These are phyloP conservation scores for Folsomia manolachei DNA, from an alignment of 2,888 invertebrate genomes.

Conservation along the genomic window DNA sequence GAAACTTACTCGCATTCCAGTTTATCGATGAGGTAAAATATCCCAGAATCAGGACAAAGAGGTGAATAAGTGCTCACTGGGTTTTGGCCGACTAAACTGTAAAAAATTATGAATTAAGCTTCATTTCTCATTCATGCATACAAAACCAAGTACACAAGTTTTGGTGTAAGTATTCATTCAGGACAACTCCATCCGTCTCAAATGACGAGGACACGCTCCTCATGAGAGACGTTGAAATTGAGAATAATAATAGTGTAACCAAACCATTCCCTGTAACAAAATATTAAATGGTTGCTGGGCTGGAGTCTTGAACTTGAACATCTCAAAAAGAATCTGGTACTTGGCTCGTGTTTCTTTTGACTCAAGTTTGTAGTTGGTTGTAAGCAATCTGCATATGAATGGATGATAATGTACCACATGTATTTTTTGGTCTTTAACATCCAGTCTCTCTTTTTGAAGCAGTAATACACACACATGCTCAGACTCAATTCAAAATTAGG, in stretches of 20 bases:
- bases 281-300: background rate
- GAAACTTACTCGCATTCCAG: no score
- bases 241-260: no score
- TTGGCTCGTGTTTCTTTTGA: background rate
- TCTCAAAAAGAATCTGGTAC: background rate
- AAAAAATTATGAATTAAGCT: slow-evolving; percentile 6
- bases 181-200: slow-evolving; percentile 26
- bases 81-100: background rate
- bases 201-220: slow-evolving; percentile 46
- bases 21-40: no score
- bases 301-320: background rate
- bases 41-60: no score
- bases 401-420: background rate
- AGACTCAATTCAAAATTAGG: slow-evolving; percentile 17
- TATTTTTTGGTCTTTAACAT: background rate
- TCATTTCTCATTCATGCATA: background rate
- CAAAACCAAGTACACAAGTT: no score
- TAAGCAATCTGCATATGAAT: slow-evolving; percentile 3
- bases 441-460: no score
- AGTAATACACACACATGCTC: background rate
- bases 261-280: background rate
- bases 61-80: no score
- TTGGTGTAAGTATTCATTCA: no score
- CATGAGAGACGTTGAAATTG: slow-evolving; percentile 12
- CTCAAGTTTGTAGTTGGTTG: slow-evolving; percentile 6